Conservation (phyloP, 2,888 invertebrate species). For the Troides helena region DNA sequence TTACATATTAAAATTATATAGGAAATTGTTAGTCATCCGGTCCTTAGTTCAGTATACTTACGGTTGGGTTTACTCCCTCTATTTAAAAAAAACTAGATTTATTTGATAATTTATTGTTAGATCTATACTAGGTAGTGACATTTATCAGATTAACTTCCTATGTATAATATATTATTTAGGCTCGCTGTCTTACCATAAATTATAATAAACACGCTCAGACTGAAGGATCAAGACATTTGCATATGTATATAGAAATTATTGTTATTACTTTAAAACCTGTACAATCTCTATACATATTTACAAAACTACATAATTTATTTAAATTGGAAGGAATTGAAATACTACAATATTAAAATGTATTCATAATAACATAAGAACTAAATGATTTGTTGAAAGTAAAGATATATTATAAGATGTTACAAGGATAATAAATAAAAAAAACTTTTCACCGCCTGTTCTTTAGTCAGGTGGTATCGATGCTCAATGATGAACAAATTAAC, state of each 20-base stretch:
- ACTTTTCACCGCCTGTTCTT: neutral
- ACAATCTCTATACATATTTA: neutral
- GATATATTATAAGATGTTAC: no score
- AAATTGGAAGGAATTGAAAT: no score
- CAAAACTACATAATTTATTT: no score
- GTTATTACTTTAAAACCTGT: neutral
- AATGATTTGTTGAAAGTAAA: no score
- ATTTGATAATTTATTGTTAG: no score
- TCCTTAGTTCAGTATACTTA: no score
- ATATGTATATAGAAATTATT: neutral
- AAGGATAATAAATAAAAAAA: neutral
- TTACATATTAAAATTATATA: no score
- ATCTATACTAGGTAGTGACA: neutral
- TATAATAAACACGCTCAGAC: neutral
- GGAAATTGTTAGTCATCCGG: no score
- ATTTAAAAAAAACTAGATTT: no score
- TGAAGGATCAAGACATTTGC: neutral
- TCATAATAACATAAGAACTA: no score
- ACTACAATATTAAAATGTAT: no score
- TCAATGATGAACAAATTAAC: constrained; percentile 2
- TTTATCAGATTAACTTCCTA: neutral
- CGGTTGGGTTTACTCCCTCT: no score
- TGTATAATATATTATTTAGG: neutral
- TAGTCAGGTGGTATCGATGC: neutral
- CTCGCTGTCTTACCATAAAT: neutral